phyloP scores from a whole-genome alignment of 2,797 vertebrate species.

The Malacoraja senta region DNA sequence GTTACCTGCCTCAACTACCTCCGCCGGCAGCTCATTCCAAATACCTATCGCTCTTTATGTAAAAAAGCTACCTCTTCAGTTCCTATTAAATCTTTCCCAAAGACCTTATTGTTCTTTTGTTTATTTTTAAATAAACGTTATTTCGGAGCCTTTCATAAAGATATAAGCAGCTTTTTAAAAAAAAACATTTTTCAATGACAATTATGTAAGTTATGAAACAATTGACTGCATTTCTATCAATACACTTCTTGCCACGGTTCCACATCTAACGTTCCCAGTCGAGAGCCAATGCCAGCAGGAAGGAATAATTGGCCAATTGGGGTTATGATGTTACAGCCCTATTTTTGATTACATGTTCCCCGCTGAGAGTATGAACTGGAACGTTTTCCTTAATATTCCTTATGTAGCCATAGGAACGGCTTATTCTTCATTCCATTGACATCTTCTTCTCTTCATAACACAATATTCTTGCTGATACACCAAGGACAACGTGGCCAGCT shows the following conservation, averaged over 20 bases:
- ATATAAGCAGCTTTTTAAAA: neutral
- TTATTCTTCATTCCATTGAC: neutral
- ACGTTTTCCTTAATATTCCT: neutral
- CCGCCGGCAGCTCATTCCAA: no score
- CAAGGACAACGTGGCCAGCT: neutral
- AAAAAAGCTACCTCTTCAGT: no score
- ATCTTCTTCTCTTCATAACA: neutral
- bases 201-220: neutral
- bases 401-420: no score
- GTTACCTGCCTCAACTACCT: no score
- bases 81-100: no score
- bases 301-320: neutral
- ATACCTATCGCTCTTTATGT: no score
- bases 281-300: neutral
- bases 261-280: neutral
- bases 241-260: neutral
- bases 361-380: neutral
- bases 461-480: neutral
- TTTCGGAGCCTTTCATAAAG: neutral
- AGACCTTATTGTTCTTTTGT: neutral
- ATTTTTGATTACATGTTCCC: neutral
- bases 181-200: neutral
- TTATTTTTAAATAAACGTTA: neutral
- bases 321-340: neutral
- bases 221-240: neutral